Evolutionary conservation across 2,888 invertebrate genomes (phyloP).

Genomic region (Drosophila kambysellisi): DNA sequence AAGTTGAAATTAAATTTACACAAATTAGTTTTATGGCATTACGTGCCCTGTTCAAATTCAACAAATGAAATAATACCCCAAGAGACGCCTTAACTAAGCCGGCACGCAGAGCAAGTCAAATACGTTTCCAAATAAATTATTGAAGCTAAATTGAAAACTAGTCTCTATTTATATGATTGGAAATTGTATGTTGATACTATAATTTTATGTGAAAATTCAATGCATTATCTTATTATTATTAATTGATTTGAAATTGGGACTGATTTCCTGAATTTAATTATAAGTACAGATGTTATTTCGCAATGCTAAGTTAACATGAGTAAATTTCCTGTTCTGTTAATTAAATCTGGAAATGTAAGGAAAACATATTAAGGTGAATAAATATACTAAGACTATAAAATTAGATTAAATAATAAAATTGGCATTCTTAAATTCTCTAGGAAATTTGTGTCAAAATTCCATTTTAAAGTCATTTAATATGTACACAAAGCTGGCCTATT

Average conservation of each 20-base stretch:
- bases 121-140: conserved; percentile 2
- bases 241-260: background rate
- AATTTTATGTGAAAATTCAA: background rate
- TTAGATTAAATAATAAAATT: background rate
- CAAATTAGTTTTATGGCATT: conserved; percentile 77
- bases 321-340: background rate
- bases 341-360: background rate
- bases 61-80: conserved; percentile 42
- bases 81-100: conserved; percentile 9
- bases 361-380: background rate
- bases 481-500: background rate
- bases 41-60: conserved; percentile 32
- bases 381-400: background rate
- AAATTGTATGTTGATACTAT: background rate
- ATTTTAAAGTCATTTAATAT: background rate
- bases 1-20: conserved; percentile 72
- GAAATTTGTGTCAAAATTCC: background rate
- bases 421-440: background rate
- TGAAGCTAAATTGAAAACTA: conserved; percentile 41
- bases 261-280: background rate
- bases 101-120: conserved; percentile 27
- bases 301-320: background rate
- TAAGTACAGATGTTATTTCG: background rate
- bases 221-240: background rate
- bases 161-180: background rate